Percentiles rank a stretch among this genome's conserved stretches.
phyloP scores from a whole-genome alignment of 1,140 invertebrate species.

The Brachionus calyciflorus region DNA sequence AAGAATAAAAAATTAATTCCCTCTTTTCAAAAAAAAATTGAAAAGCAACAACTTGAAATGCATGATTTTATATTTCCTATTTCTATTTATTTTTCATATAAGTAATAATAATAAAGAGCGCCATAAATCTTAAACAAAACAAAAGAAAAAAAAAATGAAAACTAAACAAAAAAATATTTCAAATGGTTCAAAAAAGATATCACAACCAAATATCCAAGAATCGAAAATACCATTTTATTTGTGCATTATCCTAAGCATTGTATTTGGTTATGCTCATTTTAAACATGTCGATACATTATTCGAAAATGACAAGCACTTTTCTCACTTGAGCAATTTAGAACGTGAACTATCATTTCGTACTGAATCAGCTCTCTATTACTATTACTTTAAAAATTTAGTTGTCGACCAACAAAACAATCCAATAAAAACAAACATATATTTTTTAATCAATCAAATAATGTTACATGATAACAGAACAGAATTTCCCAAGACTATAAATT shows the following conservation, averaged over 20 bases:
- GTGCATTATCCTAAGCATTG: neutral
- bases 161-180: no score
- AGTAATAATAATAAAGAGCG: no score
- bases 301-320: constrained; percentile 77
- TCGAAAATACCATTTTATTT: neutral
- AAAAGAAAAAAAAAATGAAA: no score
- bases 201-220: no score
- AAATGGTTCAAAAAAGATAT: no score
- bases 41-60: no score
- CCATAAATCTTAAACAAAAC: no score
- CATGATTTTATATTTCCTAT: no score
- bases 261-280: constrained; percentile 59
- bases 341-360: constrained; percentile 76
- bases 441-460: constrained; percentile 58
- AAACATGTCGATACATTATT: constrained; percentile 72
- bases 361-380: constrained; percentile 83
- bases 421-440: constrained; percentile 49
- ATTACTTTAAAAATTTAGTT: constrained; percentile 77
- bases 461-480: constrained; percentile 75
- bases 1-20: no score
- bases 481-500: constrained; percentile 74
- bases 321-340: constrained; percentile 75
- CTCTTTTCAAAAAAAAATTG: no score
- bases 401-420: constrained; percentile 66
- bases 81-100: no score